phyloP scores from a whole-genome alignment of 2,888 invertebrate species.

The Drosophila fulvimacula region DNA sequence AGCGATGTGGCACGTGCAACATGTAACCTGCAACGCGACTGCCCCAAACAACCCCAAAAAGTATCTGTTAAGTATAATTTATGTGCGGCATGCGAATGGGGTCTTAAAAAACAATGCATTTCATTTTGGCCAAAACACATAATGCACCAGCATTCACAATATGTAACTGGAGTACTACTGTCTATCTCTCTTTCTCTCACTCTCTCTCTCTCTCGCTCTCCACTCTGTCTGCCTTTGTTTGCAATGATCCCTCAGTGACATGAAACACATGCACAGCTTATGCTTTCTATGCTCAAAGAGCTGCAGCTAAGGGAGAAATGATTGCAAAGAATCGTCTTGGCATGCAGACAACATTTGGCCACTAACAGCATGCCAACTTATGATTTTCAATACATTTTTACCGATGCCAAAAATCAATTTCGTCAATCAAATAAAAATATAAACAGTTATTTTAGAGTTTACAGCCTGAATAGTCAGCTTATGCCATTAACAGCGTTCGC shows the following conservation, averaged over 20 bases:
- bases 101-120: constrained; percentile 65
- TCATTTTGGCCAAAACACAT: constrained; percentile 37
- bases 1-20: constrained; percentile 48
- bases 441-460: no score
- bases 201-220: background rate
- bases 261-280: background rate
- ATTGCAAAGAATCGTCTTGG: background rate
- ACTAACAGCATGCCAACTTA: no score
- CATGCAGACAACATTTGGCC: background rate
- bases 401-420: no score
- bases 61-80: constrained; percentile 76
- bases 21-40: constrained; percentile 24
- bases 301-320: background rate
- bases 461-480: no score
- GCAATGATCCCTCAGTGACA: constrained; percentile 9
- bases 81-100: constrained; percentile 60
- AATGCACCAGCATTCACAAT: constrained; percentile 24
- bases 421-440: no score
- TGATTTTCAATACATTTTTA: no score
- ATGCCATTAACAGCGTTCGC: no score
- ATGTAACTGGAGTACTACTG: background rate
- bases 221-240: no score
- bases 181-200: no score
- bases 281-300: background rate
- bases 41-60: constrained; percentile 49